Evolutionary conservation across 1,140 invertebrate genomes (phyloP).

Genomic region (Drosophila nikananu): DNA sequence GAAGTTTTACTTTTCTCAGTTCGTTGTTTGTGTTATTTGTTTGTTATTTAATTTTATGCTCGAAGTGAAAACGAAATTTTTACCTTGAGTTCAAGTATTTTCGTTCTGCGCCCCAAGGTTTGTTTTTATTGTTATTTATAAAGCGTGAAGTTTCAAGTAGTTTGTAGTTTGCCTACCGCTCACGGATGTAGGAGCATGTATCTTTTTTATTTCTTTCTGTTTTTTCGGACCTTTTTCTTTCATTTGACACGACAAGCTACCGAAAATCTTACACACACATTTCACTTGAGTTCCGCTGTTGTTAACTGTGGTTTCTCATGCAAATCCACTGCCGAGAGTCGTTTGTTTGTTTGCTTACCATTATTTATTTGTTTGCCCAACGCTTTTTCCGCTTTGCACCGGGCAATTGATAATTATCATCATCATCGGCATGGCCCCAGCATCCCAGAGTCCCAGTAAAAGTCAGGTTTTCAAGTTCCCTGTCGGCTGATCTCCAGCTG

Average conservation of each 20-base stretch:
- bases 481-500: slow-evolving; percentile 35
- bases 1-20: slow-evolving; percentile 39
- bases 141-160: slow-evolving; percentile 80
- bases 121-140: slow-evolving; percentile 72
- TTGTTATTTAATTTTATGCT: slow-evolving; percentile 81
- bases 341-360: slow-evolving; percentile 60
- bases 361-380: slow-evolving; percentile 57
- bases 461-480: slow-evolving; percentile 23
- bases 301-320: slow-evolving; percentile 76
- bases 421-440: slow-evolving; percentile 33
- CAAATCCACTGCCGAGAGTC: slow-evolving; percentile 62
- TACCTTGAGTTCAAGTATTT: slow-evolving; percentile 38
- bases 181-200: slow-evolving; percentile 50
- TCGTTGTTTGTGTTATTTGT: slow-evolving; percentile 54
- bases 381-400: slow-evolving; percentile 68
- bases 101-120: slow-evolving; percentile 36
- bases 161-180: slow-evolving; percentile 72
- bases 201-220: slow-evolving; percentile 16
- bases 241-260: slow-evolving; percentile 65
- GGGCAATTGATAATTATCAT: slow-evolving; percentile 67
- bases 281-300: slow-evolving; percentile 58
- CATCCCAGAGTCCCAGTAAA: slow-evolving; percentile 33
- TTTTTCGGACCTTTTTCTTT: slow-evolving; percentile 45
- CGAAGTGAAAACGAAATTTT: slow-evolving; percentile 78
- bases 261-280: slow-evolving; percentile 67